Evolutionary conservation across 2,113 vertebrate genomes (phyloP).

Genomic region (Peromyscus californicus): DNA sequence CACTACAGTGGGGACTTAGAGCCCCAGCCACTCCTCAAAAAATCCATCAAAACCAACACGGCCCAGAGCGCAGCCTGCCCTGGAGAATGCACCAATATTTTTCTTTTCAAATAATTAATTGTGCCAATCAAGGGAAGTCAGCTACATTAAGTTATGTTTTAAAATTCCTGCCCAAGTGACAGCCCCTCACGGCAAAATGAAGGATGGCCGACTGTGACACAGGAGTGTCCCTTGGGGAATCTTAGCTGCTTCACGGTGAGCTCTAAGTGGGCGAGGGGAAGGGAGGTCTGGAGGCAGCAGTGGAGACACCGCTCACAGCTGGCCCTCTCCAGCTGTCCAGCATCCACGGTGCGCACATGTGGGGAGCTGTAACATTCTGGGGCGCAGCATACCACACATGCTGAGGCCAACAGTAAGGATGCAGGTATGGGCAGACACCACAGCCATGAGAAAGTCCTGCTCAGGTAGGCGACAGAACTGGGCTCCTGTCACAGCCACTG

Average conservation of each 20-base stretch:
- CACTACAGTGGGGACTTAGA: background rate
- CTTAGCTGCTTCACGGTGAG: background rate
- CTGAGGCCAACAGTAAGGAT: background rate
- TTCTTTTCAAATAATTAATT: slow-evolving; percentile 76
- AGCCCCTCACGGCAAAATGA: background rate
- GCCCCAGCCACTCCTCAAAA: slow-evolving; percentile 38
- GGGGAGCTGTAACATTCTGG: background rate
- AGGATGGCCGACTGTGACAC: accelerated
- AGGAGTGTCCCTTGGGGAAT: background rate
- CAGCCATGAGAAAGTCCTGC: background rate
- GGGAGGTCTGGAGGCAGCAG: background rate
- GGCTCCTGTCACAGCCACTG: slow-evolving; percentile 68
- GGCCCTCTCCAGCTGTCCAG: background rate
- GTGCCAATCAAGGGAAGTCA: slow-evolving; percentile 68
- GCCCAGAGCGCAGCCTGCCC: slow-evolving; percentile 31
- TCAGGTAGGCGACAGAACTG: slow-evolving; percentile 59
- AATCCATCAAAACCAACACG: background rate
- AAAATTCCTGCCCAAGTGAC: slow-evolving; percentile 57
- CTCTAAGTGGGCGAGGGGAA: background rate
- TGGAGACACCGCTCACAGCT: too few relatives aligned
- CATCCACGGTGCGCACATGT: background rate
- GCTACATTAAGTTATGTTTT: slow-evolving; percentile 62
- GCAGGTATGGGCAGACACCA: background rate
- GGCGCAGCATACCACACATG: background rate
- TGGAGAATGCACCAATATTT: slow-evolving; percentile 26